Conservation (phyloP, 2,888 invertebrate species). For the Morpho achilles region DNA sequence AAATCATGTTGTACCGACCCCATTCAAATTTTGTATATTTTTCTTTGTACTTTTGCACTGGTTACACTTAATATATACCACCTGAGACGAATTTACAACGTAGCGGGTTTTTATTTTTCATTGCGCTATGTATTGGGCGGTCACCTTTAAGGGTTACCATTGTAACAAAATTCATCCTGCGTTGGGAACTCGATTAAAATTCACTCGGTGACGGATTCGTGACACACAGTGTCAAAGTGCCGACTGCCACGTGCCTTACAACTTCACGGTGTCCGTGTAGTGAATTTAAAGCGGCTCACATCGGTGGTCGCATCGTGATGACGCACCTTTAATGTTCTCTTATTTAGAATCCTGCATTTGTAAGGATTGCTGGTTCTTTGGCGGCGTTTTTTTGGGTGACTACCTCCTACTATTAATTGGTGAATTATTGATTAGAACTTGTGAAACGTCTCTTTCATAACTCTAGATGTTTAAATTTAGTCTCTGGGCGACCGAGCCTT, state of each 20-base stretch:
- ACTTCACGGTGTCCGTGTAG: constrained; percentile 12
- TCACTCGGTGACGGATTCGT: constrained; percentile 18
- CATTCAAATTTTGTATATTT: no score
- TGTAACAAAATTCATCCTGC: constrained; percentile 2
- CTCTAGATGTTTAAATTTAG: no score
- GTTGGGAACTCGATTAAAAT: constrained; percentile 18
- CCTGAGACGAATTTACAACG: no score
- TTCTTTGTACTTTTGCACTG: no score
- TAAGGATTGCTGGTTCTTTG: constrained; percentile 8
- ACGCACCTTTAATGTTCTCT: constrained; percentile 12
- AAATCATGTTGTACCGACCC: no score
- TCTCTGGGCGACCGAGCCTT: no score
- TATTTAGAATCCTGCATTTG: constrained; percentile 2
- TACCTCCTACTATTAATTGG: not conserved
- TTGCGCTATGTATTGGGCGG: no score
- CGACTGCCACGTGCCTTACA: constrained; percentile 28
- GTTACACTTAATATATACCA: no score
- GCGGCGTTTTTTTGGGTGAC: constrained; percentile 4
- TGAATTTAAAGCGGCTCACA: constrained; percentile 20
- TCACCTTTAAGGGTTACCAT: not conserved
- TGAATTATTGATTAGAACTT: no score
- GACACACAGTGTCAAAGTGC: constrained; percentile 26
- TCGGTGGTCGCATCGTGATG: constrained; percentile 20
- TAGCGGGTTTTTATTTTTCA: no score
- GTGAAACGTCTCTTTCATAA: no score